These are phyloP conservation scores for Prosapia bicincta DNA, from an alignment of 2,888 invertebrate species.

Conservation along the genomic window DNA sequence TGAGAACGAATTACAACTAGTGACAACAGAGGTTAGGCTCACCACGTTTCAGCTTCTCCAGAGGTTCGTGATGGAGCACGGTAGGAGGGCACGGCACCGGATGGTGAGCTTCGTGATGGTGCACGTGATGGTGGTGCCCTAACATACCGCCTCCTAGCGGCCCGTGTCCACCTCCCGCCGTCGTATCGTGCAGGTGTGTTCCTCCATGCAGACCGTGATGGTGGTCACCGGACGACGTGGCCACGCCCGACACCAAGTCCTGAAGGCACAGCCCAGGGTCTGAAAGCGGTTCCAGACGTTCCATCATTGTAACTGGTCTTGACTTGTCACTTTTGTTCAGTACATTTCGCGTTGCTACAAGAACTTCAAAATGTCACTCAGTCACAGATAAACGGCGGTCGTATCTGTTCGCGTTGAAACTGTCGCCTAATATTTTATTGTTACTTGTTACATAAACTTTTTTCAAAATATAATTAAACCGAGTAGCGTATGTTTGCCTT, in stretches of 20 bases:
- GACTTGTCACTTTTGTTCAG: background rate
- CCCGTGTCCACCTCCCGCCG: constrained; percentile 45
- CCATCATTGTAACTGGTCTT: constrained; percentile 47
- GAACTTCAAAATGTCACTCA: too few relatives aligned
- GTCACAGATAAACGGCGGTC: too few relatives aligned
- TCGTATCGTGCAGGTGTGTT: constrained; percentile 43
- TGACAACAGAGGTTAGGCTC: constrained; percentile 51
- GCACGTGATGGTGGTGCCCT: constrained; percentile 52
- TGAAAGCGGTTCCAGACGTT: constrained; percentile 64
- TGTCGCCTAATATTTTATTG: too few relatives aligned
- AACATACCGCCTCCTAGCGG: constrained; percentile 37
- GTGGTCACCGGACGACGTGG: constrained; percentile 43
- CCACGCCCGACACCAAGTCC: constrained; percentile 61
- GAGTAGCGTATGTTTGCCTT: too few relatives aligned
- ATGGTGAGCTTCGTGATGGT: constrained; percentile 41
- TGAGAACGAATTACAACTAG: too few relatives aligned
- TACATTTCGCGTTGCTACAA: background rate
- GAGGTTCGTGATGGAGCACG: constrained; percentile 61
- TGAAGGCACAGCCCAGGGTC: constrained; percentile 71
- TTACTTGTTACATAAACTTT: too few relatives aligned
- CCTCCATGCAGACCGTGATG: constrained; percentile 51
- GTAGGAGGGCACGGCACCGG: constrained; percentile 61
- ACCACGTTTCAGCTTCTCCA: constrained; percentile 77
- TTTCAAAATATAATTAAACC: too few relatives aligned
- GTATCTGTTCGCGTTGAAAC: too few relatives aligned